These are phyloP conservation scores for Psilopogon haemacephalus DNA, from an alignment of 2,113 vertebrate species.

Conservation along the genomic window DNA sequence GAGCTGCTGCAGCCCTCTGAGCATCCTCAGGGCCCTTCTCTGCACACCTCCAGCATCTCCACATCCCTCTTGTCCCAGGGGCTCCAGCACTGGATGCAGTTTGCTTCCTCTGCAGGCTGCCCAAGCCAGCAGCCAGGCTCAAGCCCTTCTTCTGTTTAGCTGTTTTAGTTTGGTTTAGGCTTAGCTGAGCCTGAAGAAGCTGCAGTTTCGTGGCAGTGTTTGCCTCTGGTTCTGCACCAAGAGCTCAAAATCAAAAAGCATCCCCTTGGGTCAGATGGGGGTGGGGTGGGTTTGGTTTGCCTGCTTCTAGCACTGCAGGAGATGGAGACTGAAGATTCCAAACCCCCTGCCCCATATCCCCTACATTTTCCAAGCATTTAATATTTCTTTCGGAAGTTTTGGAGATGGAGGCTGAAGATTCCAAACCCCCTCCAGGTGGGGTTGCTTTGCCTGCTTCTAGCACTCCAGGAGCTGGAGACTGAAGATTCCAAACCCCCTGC, in stretches of 20 bases:
- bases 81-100: too few relatives aligned
- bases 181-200: neutral
- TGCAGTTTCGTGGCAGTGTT: neutral
- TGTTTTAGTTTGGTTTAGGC: slow-evolving; percentile 20
- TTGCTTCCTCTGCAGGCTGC: neutral
- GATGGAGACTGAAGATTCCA: neutral
- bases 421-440: too few relatives aligned
- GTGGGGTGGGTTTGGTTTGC: neutral
- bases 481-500: neutral
- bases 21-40: too few relatives aligned
- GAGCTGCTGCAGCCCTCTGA: too few relatives aligned
- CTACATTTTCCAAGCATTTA: neutral
- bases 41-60: too few relatives aligned
- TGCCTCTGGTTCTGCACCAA: neutral
- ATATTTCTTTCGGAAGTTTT: neutral
- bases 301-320: neutral
- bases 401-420: too few relatives aligned
- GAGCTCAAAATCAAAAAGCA: neutral
- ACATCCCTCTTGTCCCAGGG: too few relatives aligned
- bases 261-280: neutral
- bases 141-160: slow-evolving; percentile 15
- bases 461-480: neutral
- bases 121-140: neutral
- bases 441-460: neutral
- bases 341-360: too few relatives aligned